Evolutionary conservation across 2,888 invertebrate species (phyloP).

Genomic region (Caenorhabditis angaria): DNA sequence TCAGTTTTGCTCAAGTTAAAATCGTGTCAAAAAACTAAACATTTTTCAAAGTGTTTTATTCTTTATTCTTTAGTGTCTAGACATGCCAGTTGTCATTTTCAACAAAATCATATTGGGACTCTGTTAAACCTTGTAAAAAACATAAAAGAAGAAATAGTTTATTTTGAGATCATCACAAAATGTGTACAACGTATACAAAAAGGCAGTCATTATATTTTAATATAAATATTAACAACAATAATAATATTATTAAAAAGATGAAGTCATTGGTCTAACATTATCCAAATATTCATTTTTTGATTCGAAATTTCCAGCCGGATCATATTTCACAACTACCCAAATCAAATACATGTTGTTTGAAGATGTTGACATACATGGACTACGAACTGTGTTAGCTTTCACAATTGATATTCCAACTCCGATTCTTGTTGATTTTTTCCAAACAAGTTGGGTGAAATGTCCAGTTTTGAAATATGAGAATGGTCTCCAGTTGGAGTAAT

Average conservation of each 20-base stretch:
- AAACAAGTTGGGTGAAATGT: constrained; percentile 69
- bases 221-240: too few relatives aligned
- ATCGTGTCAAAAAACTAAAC: too few relatives aligned
- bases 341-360: constrained; percentile 40
- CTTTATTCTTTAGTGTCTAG: too few relatives aligned
- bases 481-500: constrained; percentile 56
- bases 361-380: constrained; percentile 29
- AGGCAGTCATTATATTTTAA: neutral
- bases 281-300: constrained; percentile 43
- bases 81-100: too few relatives aligned
- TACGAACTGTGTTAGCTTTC: constrained; percentile 25
- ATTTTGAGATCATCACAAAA: neutral
- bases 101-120: too few relatives aligned
- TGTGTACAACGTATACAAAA: neutral
- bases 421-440: constrained; percentile 55
- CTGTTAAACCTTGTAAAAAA: neutral
- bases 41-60: too few relatives aligned
- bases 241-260: neutral
- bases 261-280: constrained; percentile 46
- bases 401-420: constrained; percentile 64
- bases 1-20: too few relatives aligned
- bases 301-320: constrained; percentile 63
- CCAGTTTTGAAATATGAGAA: constrained; percentile 55
- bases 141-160: neutral
- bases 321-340: constrained; percentile 64